Conservation (phyloP, 1,140 invertebrate species). For the Drosophila chauvacae region DNA sequence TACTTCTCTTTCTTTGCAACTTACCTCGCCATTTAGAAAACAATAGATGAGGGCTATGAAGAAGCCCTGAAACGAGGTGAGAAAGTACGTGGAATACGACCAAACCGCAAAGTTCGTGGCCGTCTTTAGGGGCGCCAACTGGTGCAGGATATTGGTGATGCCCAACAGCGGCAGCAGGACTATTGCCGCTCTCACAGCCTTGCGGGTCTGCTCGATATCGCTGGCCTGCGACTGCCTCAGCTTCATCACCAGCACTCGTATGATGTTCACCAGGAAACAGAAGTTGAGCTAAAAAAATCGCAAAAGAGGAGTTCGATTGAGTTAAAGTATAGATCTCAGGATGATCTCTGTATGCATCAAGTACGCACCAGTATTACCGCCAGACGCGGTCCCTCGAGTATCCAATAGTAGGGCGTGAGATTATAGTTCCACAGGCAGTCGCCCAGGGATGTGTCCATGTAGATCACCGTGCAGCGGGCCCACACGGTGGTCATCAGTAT, state of each 20-base stretch:
- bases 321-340: constrained; percentile 32
- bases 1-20: background rate
- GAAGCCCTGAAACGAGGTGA: constrained; percentile 94
- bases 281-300: constrained; percentile 89
- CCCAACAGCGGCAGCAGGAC: constrained; percentile 93
- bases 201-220: constrained; percentile 92
- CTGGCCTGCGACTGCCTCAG: constrained; percentile 90
- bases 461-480: constrained; percentile 88
- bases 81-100: constrained; percentile 92
- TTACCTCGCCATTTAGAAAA: constrained; percentile 95
- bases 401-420: constrained; percentile 92
- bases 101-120: constrained; percentile 91
- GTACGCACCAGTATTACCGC: constrained; percentile 89
- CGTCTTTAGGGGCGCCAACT: constrained; percentile 88
- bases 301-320: too few species aligned
- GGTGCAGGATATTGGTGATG: constrained; percentile 91
- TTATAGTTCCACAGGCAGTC: constrained; percentile 94
- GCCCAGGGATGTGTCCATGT: constrained; percentile 84
- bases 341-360: too few species aligned
- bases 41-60: constrained; percentile 94
- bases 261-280: constrained; percentile 93
- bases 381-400: constrained; percentile 92
- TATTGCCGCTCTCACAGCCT: constrained; percentile 91
- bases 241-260: constrained; percentile 93
- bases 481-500: constrained; percentile 90